Base-by-base conservation (phyloP, 2,797 vertebrate genomes). In the Sebastes miniatus region DNA sequence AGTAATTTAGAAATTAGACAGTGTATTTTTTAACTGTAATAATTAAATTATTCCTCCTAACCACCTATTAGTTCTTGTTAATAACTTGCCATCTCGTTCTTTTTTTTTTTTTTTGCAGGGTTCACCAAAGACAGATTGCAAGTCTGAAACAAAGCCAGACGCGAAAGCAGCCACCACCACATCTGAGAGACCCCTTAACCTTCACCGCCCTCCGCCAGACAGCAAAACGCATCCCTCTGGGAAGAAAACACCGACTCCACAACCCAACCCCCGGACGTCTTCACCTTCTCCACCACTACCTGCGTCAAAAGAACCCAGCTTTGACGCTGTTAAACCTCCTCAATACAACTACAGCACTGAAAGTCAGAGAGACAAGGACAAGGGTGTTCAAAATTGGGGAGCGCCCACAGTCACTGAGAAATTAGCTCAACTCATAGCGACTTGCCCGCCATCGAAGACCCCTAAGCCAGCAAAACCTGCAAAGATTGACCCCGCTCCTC, bases 401-500 rank as follows among this genome's bases (percentile, higher is more conserved):
- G 89, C 96, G n/a, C 96, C 97, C 36, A 97, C 97, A 1, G 97
- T 99, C 70, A 98, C 97, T 27, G 98, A 99, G 85, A 99, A 99
- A 90, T 92, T 99, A 87, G 98, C 98, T 80, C 97, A 99, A 69
- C 97, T 99, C 66, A 99, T 99, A 88, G 98, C 97, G 50, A 99
- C 97, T 73, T 99, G 98, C 89, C 98, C 98, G 70, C 97, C 97
- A 75, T 95, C 97, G 79, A 99, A 99, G 96, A 97, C 96, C 95
- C 96, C 97, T 90, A 99, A 98, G 92, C 91, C 85, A 74, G 93
- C 95, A 43, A 99, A 98, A 95, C 93, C 94, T 62, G 66, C 89
- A 68, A 96, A 96, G 82, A 84, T 69, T 36, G 92, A 95, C 50
- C 85, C 92, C 2, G 43, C 85, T 54, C 79, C 93, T 77, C 58